These are phyloP conservation scores for Nycticorax nycticorax DNA, from an alignment of 2,113 vertebrate genomes.

Conservation along the genomic window DNA sequence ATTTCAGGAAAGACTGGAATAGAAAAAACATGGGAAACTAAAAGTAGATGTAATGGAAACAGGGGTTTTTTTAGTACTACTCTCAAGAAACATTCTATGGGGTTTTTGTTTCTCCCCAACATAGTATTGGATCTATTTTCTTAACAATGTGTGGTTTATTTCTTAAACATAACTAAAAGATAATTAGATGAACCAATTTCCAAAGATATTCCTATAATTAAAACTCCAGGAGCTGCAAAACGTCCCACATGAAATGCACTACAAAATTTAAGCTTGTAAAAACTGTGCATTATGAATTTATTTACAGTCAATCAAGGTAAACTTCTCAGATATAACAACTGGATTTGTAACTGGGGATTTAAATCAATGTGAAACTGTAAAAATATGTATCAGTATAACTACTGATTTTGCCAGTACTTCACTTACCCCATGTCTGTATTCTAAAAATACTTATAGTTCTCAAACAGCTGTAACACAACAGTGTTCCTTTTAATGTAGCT, in stretches of 20 bases:
- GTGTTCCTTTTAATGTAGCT: neutral
- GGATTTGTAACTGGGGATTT: neutral
- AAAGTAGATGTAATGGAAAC: neutral
- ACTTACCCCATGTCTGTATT: neutral
- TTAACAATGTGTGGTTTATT: neutral
- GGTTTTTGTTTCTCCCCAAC: neutral
- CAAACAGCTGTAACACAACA: neutral
- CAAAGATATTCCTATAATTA: constrained; percentile 6
- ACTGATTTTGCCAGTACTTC: neutral
- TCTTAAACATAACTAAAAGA: neutral
- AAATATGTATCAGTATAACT: neutral
- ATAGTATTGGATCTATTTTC: neutral
- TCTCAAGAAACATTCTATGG: neutral
- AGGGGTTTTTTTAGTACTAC: neutral
- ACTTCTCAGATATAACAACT: neutral
- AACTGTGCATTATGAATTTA: neutral
- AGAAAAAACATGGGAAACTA: neutral
- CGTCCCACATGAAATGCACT: neutral
- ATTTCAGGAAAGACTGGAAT: neutral
- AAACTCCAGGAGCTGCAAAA: neutral
- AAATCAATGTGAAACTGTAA: neutral
- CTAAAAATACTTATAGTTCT: constrained; percentile 32
- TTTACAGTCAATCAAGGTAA: neutral
- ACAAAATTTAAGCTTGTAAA: neutral
- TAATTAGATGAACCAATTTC: neutral